Conservation (phyloP, 2,113 vertebrate species). For the Trichechus manatus region DNA sequence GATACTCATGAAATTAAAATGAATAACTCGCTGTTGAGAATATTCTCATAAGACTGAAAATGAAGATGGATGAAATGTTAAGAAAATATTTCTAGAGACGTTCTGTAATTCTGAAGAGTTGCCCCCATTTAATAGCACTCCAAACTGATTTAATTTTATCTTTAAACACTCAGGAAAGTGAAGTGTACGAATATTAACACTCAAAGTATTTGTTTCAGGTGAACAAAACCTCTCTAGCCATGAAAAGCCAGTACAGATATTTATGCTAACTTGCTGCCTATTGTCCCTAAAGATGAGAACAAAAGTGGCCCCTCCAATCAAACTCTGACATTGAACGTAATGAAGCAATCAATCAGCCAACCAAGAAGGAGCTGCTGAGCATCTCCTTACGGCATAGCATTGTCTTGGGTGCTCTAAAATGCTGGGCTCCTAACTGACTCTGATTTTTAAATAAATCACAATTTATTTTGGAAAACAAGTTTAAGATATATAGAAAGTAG, state of each 20-base stretch:
- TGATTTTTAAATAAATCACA: background rate
- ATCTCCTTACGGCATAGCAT: background rate
- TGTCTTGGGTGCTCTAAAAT: background rate
- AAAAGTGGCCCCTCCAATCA: constrained; percentile 31
- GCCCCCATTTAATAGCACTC: background rate
- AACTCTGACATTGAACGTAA: constrained; percentile 48
- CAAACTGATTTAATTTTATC: constrained; percentile 64
- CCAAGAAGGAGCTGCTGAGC: background rate
- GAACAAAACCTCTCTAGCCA: background rate
- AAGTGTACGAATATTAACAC: background rate
- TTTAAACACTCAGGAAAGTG: background rate
- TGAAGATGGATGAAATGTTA: constrained; percentile 53
- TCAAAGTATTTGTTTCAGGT: constrained; percentile 6
- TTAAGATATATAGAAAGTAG: background rate
- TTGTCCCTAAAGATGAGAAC: constrained; percentile 30
- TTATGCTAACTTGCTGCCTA: constrained; percentile 14
- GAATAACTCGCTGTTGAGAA: constrained; percentile 44
- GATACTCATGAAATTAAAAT: constrained; percentile 64
- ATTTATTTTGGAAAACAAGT: background rate
- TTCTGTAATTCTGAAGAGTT: background rate
- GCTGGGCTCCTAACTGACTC: background rate
- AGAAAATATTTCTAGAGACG: constrained; percentile 49
- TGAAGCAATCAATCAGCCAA: constrained; percentile 40
- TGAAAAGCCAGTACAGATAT: background rate
- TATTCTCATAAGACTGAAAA: constrained; percentile 46